Percentiles rank a stretch among this genome's conserved stretches.
Conservation (phyloP, 2,113 vertebrate genomes). For the mouse (Mus musculus) region DNA sequence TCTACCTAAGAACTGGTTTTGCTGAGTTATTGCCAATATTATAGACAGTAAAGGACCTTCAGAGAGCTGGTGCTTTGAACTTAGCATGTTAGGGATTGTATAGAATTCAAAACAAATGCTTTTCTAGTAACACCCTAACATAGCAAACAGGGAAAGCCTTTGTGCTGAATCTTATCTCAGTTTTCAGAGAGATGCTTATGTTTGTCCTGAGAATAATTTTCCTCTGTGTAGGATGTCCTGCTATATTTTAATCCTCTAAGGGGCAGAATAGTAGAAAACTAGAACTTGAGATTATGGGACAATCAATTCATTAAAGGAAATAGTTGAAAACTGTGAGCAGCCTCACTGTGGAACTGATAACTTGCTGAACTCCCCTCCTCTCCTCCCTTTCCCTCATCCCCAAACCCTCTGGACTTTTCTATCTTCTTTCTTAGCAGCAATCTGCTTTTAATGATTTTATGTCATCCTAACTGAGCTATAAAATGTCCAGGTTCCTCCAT, state of each 20-base stretch:
- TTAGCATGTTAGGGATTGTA: background rate
- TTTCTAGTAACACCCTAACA: background rate
- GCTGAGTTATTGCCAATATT: conserved; percentile 18
- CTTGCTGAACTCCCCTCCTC: background rate
- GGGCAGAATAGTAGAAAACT: background rate
- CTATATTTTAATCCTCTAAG: background rate
- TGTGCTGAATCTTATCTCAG: background rate
- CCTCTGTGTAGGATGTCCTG: background rate
- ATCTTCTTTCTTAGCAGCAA: background rate
- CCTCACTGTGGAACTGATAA: background rate
- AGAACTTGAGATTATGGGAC: background rate
- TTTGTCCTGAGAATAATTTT: conserved; percentile 6
- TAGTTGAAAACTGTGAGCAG: rapidly evolving
- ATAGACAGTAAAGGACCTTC: background rate
- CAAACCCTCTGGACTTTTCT: background rate
- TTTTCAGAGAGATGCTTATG: conserved; percentile 8
- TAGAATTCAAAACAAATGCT: background rate
- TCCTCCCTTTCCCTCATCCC: background rate
- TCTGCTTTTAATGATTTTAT: background rate
- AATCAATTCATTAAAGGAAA: background rate
- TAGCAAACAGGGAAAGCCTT: background rate
- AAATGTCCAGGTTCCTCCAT: background rate
- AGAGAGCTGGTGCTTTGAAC: background rate
- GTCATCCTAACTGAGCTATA: background rate
- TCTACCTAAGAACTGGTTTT: conserved; percentile 47